These are phyloP conservation scores for Andrena chrysosceles DNA, from an alignment of 2,888 invertebrate genomes.

Conservation along the genomic window DNA sequence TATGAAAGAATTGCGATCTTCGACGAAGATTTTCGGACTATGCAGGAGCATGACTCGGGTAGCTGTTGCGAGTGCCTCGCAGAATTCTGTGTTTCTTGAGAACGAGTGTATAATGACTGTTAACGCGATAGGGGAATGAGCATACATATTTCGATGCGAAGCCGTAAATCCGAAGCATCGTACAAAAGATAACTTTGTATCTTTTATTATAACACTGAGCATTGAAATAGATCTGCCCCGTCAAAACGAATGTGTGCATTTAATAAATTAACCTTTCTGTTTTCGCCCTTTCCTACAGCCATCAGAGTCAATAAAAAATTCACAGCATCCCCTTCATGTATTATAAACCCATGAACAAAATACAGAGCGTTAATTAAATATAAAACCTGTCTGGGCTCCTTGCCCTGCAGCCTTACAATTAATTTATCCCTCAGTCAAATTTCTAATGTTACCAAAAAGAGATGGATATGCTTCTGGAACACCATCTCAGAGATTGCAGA, in stretches of 20 bases:
- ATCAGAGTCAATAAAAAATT: not conserved
- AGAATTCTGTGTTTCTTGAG: conserved; percentile 15
- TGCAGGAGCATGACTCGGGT: conserved; percentile 12
- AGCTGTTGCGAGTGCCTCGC: not conserved
- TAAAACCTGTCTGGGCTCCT: not conserved
- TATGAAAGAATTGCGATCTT: conserved; percentile 35
- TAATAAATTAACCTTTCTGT: not conserved
- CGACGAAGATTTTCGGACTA: conserved; percentile 2
- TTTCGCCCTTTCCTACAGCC: not conserved
- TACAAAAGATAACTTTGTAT: conserved; percentile 67
- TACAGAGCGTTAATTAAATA: conserved; percentile 17
- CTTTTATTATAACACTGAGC: conserved; percentile 67
- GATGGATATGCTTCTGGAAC: not conserved
- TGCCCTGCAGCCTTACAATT: conserved; percentile 3
- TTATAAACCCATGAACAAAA: not conserved
- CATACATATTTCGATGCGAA: conserved; percentile 21
- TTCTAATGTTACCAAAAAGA: not conserved
- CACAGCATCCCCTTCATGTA: too few species aligned
- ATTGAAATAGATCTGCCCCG: conserved; percentile 63
- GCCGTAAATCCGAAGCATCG: conserved; percentile 29
- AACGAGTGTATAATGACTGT: conserved; percentile 15
- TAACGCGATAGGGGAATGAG: conserved; percentile 7
- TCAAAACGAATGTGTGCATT: conserved; percentile 26
- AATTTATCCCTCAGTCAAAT: not conserved
- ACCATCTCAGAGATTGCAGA: too few species aligned